Evolutionary conservation across 2,888 invertebrate species (phyloP), one percentile per base, ranked within the genome.

Genomic region (Dryobotodes eremita): DNA sequence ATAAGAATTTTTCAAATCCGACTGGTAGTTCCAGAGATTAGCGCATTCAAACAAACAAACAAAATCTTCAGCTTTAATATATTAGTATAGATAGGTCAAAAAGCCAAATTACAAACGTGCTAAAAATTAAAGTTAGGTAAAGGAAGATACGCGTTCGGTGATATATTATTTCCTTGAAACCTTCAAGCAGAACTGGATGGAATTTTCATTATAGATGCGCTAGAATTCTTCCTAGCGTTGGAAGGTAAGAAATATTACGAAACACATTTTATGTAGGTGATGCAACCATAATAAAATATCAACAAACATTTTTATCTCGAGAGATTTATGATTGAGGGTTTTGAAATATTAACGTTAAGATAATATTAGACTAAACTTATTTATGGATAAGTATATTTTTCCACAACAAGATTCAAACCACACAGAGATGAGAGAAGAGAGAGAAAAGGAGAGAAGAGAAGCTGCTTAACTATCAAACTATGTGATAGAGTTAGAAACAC

Each of bases 201-300:
- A 80, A 59, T 55, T 74, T 66, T 74, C 36, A 66, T 31, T 66
- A 62, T 36, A 46, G 23, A 80, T 79, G n/a, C 46, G 20, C 36
- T 53, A 26, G 36, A 79, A 66, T 46, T 13, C 13, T 23, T 36
- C 23, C 17, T 50, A 26, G 66, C 23, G 11, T 55, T 26, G 15
- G 3, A 36, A 79, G 70, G 48, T 26, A 15, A 55, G 2, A 42
- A 62, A 68, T 80, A 82, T 82, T 50, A 82, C 20, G 26, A 48
- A 55, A 62, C 15, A 13, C 0, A 31, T 48, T 61, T 36, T n/a
- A 6, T 48, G 46, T 13, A 15, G 46, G 11, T 55, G n/a, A 23
- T 53, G 31, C 17, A 26, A 55, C 31, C 13, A 13, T 61, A n/a
- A 62, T 64, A n/a, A 64, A 80, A 64, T 64, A 55, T n/a, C 23